These are phyloP conservation scores for Leptopilina drosophilae DNA, from an alignment of 2,888 invertebrate genomes.

Conservation along the genomic window DNA sequence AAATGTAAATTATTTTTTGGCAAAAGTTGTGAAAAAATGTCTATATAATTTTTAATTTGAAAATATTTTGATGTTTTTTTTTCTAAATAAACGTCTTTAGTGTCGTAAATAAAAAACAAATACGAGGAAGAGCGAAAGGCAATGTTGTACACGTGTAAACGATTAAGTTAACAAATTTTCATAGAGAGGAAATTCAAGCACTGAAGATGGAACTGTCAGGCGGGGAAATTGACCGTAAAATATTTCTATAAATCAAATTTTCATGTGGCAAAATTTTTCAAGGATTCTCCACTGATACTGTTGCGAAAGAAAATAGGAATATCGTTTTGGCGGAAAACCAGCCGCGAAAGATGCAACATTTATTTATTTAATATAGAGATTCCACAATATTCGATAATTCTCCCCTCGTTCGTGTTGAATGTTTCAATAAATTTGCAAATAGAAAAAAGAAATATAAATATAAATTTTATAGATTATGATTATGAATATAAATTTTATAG, in stretches of 20 bases:
- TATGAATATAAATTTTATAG: no score
- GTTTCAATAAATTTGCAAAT: no score
- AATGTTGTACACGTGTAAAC: conserved; percentile 11
- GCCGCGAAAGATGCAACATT: conserved; percentile 63
- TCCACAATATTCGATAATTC: not conserved
- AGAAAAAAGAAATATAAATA: no score
- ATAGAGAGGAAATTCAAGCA: not conserved
- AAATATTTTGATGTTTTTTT: not conserved
- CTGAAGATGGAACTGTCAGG: not conserved
- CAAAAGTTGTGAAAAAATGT: not conserved
- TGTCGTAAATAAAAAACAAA: not conserved
- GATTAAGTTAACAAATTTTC: not conserved
- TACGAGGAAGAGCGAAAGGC: not conserved
- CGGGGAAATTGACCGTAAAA: conserved; percentile 4
- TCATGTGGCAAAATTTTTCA: conserved; percentile 56
- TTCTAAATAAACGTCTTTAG: not conserved
- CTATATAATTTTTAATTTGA: not conserved
- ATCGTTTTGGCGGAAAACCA: conserved; percentile 64
- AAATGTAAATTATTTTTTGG: no score
- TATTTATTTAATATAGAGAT: conserved; percentile 43
- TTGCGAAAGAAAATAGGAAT: conserved; percentile 63
- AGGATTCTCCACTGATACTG: conserved; percentile 51
- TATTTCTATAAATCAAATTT: conserved; percentile 41
- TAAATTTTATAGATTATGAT: no score
- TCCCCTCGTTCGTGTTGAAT: not conserved